Base-by-base conservation (phyloP, 2,113 vertebrate species). In the Myrmecobius fasciatus region DNA sequence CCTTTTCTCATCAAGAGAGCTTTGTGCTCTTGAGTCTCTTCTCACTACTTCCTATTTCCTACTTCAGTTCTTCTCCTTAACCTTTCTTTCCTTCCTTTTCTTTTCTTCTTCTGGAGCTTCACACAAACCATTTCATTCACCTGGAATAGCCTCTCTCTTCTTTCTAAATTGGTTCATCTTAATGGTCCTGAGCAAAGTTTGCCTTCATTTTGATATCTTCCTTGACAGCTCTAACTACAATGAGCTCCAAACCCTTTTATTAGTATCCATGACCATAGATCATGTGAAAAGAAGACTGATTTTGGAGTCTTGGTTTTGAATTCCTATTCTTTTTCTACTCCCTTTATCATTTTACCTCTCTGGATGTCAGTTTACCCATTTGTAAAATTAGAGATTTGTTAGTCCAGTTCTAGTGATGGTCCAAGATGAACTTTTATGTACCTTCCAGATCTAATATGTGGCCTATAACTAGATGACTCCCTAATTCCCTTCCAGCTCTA, bases 151-250 rank as follows among this genome's bases (percentile, higher is more conserved):
- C 22, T 51, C 43, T 46, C 17, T 11, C n/a, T 75, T 93, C 91
- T 67, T 92, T 53, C 95, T 91, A 10, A 67, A 20, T 52, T 14
- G n/a, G 26, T 93, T 51, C 75, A 67, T 92, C 92, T 54, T 67
- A 48, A 43, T 75, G 7, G 11, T 0, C 25, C 43, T 91, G 10
- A 60, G 43, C 43, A 36, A n/a, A 11, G 5, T 46, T 83, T 24
- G 11, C 48, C 53, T 90, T 54, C n/a, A 93, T 89, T 52, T 91
- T 2, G 54, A 46, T 52, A 52, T 22, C 36, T 89, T 7, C 56
- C 12, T 12, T 49, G 43, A 60, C 54, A 17, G 49, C 60, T 67
- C 26, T 2, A 56, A 24, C 14, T 14, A 36, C 60, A 75, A 75
- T 20, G n/a, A 83, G 2, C n/a, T 83, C 67, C 6, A 2, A 83